These are phyloP conservation scores for Zaprionus ornatus DNA, from an alignment of 1,140 invertebrate genomes.

Conservation along the genomic window DNA sequence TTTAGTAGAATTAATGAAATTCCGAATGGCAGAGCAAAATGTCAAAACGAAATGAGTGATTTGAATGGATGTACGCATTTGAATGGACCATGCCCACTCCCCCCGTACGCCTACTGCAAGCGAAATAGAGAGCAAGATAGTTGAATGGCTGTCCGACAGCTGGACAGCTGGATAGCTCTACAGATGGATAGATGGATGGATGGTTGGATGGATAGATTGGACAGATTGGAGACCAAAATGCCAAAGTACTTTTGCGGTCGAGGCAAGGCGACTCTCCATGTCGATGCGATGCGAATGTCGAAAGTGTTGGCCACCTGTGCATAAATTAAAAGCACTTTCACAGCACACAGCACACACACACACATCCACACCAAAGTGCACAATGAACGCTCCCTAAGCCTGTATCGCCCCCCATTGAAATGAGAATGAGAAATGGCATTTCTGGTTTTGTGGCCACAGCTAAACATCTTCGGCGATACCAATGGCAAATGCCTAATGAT, in stretches of 20 bases:
- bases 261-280: slow-evolving; percentile 1
- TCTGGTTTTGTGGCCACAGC: slow-evolving; percentile 26
- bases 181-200: slow-evolving; percentile 12
- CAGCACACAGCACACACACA: background rate
- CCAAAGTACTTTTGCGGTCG: slow-evolving; percentile 41
- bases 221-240: slow-evolving; percentile 30
- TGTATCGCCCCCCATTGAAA: slow-evolving; percentile 13
- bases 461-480: slow-evolving; percentile 7
- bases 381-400: slow-evolving; percentile 17
- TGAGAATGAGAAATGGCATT: slow-evolving; percentile 41
- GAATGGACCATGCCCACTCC: slow-evolving; percentile 19
- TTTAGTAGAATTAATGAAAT: slow-evolving; percentile 52
- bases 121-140: slow-evolving; percentile 19
- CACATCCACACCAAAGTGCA: slow-evolving; percentile 27
- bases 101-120: slow-evolving; percentile 17
- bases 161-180: slow-evolving; percentile 8
- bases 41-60: slow-evolving; percentile 55
- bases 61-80: slow-evolving; percentile 40
- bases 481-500: slow-evolving; percentile 26
- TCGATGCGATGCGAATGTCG: slow-evolving; percentile 9
- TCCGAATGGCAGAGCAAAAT: slow-evolving; percentile 46
- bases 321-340: slow-evolving; percentile 55
- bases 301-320: slow-evolving; percentile 54
- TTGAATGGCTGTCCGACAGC: background rate
- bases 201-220: slow-evolving; percentile 7